Evolutionary conservation across 2,113 vertebrate species (phyloP), one percentile per base, ranked within the genome.

Genomic region (Zapornia atra): DNA sequence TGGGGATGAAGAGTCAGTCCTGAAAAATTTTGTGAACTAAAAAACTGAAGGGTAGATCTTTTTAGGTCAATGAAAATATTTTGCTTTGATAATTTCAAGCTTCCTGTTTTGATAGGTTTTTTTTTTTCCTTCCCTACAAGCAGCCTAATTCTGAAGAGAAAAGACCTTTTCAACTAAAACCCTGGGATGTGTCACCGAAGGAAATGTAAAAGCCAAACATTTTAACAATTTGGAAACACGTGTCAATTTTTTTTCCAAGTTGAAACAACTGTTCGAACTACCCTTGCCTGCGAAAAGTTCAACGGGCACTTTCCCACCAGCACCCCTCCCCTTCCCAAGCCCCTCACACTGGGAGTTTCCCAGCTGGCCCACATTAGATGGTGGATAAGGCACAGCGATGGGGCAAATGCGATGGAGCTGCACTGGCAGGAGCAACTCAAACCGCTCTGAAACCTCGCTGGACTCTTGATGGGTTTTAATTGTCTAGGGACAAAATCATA

Each of bases 41-140:
- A 80, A 94, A 85, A 66, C 61, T n/a, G 53, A 88, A 82, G 88
- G 28, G 50, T 89, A 94, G 75, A 94, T 94, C 84, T 84, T 84
- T 91, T 78, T 86, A 94, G 92, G 91, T 95, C 96, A 95, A 85
- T 87, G 73, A 95, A 94, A 97, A 96, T 92, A 92, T 91, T 97
- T 96, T 82, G 71, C 86, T 95, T 97, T 94, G 94, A 96, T 96
- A 82, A 96, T 94, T 94, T 89, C 81, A 72, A 92, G 71, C 87
- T 96, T 96, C 95, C 95, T 96, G 87, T 96, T 97, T 96, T 91
- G 56, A 61, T 88, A 93, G 53, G 25, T 21, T 64, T 76, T 72
- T 85, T 69, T 90, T 38, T 38, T 38, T 38, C 18, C 21, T 22
- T 22, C 20, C n/a, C 54, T 92, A 40, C 21, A 61, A 77, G 59